Evolutionary conservation across 2,113 vertebrate species (phyloP).

Genomic region (Hymenochirus boettgeri): DNA sequence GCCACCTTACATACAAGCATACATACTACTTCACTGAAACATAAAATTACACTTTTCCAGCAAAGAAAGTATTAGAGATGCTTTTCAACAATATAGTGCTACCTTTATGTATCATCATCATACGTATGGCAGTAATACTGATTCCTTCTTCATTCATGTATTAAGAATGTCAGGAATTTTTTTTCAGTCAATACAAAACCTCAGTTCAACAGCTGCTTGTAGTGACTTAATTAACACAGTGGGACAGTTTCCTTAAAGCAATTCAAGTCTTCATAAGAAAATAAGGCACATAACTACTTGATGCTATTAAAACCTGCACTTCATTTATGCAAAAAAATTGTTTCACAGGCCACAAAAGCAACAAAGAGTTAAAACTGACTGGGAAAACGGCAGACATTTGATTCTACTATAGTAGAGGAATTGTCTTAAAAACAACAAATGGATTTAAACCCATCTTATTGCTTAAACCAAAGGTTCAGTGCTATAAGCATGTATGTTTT

Average conservation of each 20-base stretch:
- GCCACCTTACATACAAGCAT: conserved; percentile 54
- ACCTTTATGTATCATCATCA: conserved; percentile 76
- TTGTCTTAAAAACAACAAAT: conserved; percentile 17
- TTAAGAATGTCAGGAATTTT: conserved; percentile 74
- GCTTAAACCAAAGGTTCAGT: too few relatives aligned
- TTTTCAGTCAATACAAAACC: conserved; percentile 65
- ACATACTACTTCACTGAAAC: conserved; percentile 50
- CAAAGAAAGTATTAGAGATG: conserved; percentile 54
- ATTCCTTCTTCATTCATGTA: conserved; percentile 80
- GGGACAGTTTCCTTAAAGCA: conserved; percentile 66
- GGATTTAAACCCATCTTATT: conserved; percentile 8
- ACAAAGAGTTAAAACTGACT: not conserved
- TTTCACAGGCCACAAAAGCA: not conserved
- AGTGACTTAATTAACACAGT: conserved; percentile 59
- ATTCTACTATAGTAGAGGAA: not conserved
- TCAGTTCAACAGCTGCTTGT: conserved; percentile 67
- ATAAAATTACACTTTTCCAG: conserved; percentile 53
- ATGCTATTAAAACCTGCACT: conserved; percentile 6
- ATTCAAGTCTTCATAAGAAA: conserved; percentile 78
- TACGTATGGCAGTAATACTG: conserved; percentile 98
- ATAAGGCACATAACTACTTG: conserved; percentile 85
- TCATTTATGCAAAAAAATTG: conserved; percentile 45
- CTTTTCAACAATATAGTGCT: conserved; percentile 75
- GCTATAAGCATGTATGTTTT: too few relatives aligned
- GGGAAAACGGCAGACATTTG: conserved; percentile 9